These are phyloP conservation scores for Heteronetta atricapilla DNA, from an alignment of 2,113 vertebrate genomes.

Conservation along the genomic window DNA sequence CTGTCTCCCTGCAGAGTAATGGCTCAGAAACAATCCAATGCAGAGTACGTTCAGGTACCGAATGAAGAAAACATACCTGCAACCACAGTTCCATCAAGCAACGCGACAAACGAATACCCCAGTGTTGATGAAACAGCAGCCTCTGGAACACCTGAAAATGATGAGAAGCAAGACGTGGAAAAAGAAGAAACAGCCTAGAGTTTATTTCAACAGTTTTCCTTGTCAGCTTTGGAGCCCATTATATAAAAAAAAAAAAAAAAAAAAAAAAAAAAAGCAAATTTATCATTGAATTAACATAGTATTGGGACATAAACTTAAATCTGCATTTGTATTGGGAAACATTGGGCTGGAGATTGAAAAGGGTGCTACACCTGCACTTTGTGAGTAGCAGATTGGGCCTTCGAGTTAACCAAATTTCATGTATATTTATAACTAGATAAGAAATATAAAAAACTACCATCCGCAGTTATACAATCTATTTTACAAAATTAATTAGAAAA, in stretches of 20 bases:
- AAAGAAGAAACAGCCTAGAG: slow-evolving; percentile 44
- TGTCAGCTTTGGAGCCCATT: not conserved
- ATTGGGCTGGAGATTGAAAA: not conserved
- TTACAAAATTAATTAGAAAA: not conserved
- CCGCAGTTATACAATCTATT: not conserved
- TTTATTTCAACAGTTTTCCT: not conserved
- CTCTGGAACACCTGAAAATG: not conserved
- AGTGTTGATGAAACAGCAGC: not conserved
- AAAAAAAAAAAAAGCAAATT: not conserved
- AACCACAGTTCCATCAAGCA: slow-evolving; percentile 22
- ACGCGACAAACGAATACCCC: slow-evolving; percentile 1
- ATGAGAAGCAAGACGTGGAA: not conserved
- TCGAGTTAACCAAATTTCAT: not conserved
- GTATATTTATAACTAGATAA: not conserved
- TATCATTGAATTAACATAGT: not conserved
- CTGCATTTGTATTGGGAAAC: not conserved
- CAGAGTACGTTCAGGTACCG: slow-evolving; percentile 48
- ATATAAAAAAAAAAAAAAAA: not conserved
- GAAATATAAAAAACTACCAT: not conserved
- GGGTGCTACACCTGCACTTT: not conserved
- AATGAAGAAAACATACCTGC: slow-evolving; percentile 48
- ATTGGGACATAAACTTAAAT: not conserved
- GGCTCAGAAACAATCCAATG: slow-evolving; percentile 21
- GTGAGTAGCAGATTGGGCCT: not conserved
- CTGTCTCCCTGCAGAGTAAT: slow-evolving; percentile 73